A percentile compares a stretch with the other conserved stretches of the same genome.
These are phyloP conservation scores for Montipora cactus DNA, from an alignment of 64 coral and sea anemone species.

Conservation along the genomic window DNA sequence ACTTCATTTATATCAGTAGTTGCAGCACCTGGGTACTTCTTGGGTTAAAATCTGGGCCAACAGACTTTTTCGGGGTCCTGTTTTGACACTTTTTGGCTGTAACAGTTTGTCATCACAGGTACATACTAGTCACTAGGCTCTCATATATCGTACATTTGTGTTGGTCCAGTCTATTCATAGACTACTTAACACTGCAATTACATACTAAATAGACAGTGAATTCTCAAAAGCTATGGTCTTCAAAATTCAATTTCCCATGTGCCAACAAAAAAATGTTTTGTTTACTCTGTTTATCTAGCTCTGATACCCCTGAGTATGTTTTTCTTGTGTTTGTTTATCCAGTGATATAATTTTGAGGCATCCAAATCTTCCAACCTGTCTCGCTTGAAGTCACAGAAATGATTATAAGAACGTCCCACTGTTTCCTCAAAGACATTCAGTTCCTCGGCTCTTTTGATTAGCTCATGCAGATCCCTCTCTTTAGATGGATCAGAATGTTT, in stretches of 20 bases:
- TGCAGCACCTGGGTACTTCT: neutral
- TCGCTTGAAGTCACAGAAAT: conserved; percentile 42
- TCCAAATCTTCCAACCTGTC: conserved; percentile 47
- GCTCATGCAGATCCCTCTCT: conserved; percentile 46
- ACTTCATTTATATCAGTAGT: too few relatives aligned
- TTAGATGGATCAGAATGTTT: conserved; percentile 33
- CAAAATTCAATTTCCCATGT: neutral
- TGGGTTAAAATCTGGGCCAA: neutral
- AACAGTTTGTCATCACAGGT: neutral
- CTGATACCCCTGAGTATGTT: conserved; percentile 47
- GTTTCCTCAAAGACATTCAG: conserved; percentile 39
- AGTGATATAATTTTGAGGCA: conserved; percentile 34
- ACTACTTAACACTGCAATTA: too few relatives aligned
- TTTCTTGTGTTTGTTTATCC: neutral
- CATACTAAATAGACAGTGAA: too few relatives aligned
- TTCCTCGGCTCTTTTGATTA: conserved; percentile 52
- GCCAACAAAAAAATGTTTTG: neutral
- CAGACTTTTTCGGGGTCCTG: conserved; percentile 1
- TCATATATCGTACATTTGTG: too few relatives aligned
- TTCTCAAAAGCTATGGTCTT: too few relatives aligned
- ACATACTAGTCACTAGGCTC: too few relatives aligned
- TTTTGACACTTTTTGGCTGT: neutral
- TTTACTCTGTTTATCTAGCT: conserved; percentile 52
- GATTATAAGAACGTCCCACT: conserved; percentile 38
- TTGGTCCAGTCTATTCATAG: too few relatives aligned